Conservation (phyloP, 2,888 invertebrate species). For the Rhabditoides inermis region DNA sequence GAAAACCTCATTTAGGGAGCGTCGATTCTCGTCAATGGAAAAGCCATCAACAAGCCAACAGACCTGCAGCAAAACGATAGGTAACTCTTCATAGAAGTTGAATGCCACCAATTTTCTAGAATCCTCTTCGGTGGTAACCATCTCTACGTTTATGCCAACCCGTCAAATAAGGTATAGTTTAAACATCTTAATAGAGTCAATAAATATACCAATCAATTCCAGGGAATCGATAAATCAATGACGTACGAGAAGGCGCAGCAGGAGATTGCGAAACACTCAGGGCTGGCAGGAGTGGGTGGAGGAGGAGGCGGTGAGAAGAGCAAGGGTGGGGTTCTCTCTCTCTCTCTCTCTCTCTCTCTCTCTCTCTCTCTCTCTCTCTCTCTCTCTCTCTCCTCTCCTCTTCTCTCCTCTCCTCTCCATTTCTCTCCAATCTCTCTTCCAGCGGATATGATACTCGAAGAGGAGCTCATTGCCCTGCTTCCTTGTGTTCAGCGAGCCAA, state of each 20-base stretch:
- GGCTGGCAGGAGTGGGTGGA: constrained; percentile 34
- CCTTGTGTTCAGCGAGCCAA: constrained; percentile 60
- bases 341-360: too few species aligned
- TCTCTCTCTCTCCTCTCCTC: too few species aligned
- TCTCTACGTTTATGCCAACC: constrained; percentile 59
- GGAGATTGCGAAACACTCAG: constrained; percentile 58
- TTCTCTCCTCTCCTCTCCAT: too few species aligned
- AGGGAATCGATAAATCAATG: constrained; percentile 51
- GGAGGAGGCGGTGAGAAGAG: constrained; percentile 9
- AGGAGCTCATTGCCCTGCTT: constrained; percentile 58
- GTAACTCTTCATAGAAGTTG: constrained; percentile 32
- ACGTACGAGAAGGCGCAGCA: constrained; percentile 59
- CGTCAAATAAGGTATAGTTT: constrained; percentile 44
- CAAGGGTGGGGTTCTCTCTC: too few species aligned
- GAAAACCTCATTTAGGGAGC: constrained; percentile 53
- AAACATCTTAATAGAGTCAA: too few species aligned
- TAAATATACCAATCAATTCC: too few species aligned
- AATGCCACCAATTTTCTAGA: constrained; percentile 39
- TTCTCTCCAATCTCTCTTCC: too few species aligned
- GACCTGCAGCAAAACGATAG: constrained; percentile 59
- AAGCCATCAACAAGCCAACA: constrained; percentile 54
- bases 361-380: too few species aligned
- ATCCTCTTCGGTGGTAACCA: constrained; percentile 60
- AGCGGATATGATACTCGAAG: constrained; percentile 54
- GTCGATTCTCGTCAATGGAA: constrained; percentile 58